Base-by-base conservation (phyloP, 2,888 invertebrate genomes). In the Sicus ferrugineus region DNA sequence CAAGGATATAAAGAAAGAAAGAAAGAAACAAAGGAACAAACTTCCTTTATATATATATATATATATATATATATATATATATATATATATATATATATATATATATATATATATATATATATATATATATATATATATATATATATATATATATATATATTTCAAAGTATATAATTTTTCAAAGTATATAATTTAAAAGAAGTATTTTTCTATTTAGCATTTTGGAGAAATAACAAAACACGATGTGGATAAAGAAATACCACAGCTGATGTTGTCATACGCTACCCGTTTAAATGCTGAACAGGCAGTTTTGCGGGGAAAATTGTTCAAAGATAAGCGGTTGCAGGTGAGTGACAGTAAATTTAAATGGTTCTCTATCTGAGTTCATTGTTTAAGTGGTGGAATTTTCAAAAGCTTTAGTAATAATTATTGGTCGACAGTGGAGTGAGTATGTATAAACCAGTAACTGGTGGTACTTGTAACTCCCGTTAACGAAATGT, bases 161-260 rank as follows among this genome's bases (percentile, higher is more conserved):
- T 42, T 42, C 5, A 42, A 16, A 9, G 11, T 9, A 38, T 38
- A 11, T 38, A 38, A n/a, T n/a, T n/a, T n/a, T n/a, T 16, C n/a
- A n/a, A n/a, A n/a, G n/a, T 23, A 30, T n/a, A 21, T 38, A 61
- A 19, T 42, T 9, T 1, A 11, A 38, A 34, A n/a, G 30, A 16
- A 2, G 28, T 48, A 11, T 50, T 59, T 62, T 23, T 34, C 50
- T 23, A 23, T 1, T 9, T 85, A 95, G 95, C 91, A 92, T 90
- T 95, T 90, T 85, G 96, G 96, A 65, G 93, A 93, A 81, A 91
- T 97, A 74, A 91, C 91, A n/a, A 93, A 93, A 82, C 92, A 93
- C 80, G 90, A 91, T 74, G 86, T 87, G 14, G 92, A 93, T 80
- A 89, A 90, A 65, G 89, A 89, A 34, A 89, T 92, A 71, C 95